These are phyloP conservation scores for Pterocles gutturalis DNA, from an alignment of 2,113 vertebrate genomes.

Conservation along the genomic window DNA sequence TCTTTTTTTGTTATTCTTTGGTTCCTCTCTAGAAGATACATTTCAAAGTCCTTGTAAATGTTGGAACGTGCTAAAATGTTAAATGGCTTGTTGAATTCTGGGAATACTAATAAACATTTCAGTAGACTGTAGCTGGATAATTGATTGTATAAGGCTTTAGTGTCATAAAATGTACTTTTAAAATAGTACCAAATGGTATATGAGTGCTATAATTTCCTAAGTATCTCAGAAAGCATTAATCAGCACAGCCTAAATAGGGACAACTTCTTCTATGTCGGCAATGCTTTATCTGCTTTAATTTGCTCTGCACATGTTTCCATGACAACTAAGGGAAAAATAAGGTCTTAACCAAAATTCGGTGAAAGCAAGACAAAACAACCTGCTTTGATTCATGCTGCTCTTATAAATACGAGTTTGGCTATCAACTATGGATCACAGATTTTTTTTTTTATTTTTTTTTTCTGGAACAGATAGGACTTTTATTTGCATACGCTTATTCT, in stretches of 20 bases:
- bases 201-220: not conserved
- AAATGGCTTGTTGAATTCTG: not conserved
- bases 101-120: not conserved
- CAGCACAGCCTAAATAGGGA: not conserved
- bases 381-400: conserved; percentile 15
- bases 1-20: not conserved
- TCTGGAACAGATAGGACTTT: not conserved
- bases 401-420: conserved; percentile 26
- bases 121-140: not conserved
- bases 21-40: not conserved
- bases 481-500: not conserved
- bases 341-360: conserved; percentile 9
- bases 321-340: conserved; percentile 48
- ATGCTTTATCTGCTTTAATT: conserved; percentile 29
- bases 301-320: conserved; percentile 35
- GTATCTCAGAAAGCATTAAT: conserved; percentile 8
- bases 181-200: not conserved
- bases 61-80: not conserved
- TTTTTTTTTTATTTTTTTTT: not conserved
- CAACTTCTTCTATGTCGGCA: conserved; percentile 7
- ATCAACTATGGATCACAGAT: not conserved
- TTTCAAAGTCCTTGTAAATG: not conserved
- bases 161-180: not conserved
- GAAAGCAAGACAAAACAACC: conserved; percentile 30
- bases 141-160: not conserved